These are phyloP conservation scores for Mythimna pallens DNA, from an alignment of 2,888 invertebrate species.

Conservation along the genomic window DNA sequence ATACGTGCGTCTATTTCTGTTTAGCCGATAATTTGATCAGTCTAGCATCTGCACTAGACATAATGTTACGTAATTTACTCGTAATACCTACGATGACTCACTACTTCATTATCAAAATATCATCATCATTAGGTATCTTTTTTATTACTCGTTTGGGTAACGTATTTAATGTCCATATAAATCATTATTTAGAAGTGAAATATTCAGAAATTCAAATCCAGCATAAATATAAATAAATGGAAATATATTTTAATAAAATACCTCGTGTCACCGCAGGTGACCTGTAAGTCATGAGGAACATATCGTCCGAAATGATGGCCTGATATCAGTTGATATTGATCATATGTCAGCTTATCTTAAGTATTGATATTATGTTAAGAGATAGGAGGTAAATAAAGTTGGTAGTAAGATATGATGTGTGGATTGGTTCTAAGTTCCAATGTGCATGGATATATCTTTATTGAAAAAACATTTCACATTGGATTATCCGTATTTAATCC, in stretches of 20 bases:
- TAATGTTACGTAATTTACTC: slow-evolving; percentile 7
- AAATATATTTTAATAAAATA: not conserved
- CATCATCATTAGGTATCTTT: not conserved
- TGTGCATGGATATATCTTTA: not conserved
- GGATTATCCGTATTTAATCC: not conserved
- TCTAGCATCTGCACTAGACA: not conserved
- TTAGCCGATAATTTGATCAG: not conserved
- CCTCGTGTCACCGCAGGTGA: not conserved
- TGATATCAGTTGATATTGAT: slow-evolving; percentile 44
- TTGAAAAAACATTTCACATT: not conserved
- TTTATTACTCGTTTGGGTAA: slow-evolving; percentile 6
- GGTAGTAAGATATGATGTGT: not conserved
- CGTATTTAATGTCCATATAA: not conserved
- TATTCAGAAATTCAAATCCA: not conserved
- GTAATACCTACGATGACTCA: not conserved
- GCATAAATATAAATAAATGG: not conserved
- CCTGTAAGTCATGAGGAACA: slow-evolving; percentile 22
- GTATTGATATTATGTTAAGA: slow-evolving; percentile 43
- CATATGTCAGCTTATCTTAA: slow-evolving; percentile 42
- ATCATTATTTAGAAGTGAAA: not conserved
- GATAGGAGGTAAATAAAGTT: slow-evolving; percentile 21
- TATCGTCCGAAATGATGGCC: slow-evolving; percentile 25
- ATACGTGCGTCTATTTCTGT: not conserved
- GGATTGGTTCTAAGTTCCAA: slow-evolving; percentile 23
- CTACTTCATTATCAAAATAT: slow-evolving; percentile 1